phyloP scores from a whole-genome alignment of 2,113 vertebrate genomes.

The Chrysochloris asiatica region DNA sequence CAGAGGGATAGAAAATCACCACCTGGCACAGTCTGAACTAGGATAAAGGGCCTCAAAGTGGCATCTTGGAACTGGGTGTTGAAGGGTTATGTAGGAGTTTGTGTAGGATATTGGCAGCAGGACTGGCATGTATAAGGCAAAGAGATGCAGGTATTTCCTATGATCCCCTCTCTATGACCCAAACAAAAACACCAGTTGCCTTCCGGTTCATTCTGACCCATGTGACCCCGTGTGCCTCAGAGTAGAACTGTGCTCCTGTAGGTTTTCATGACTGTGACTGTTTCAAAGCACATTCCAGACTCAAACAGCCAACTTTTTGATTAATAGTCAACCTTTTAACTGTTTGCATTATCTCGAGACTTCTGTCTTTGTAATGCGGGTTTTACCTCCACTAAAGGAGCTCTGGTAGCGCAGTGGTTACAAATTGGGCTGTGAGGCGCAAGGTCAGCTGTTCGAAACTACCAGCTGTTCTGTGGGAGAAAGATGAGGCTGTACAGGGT shows the following conservation, averaged over 20 bases:
- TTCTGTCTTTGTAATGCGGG: background rate
- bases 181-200: background rate
- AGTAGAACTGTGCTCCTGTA: background rate
- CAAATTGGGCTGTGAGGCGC: too few species aligned
- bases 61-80: background rate
- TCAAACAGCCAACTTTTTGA: background rate
- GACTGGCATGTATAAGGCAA: background rate
- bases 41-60: background rate
- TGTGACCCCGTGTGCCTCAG: background rate
- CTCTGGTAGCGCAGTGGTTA: too few species aligned
- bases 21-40: background rate
- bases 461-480: too few species aligned
- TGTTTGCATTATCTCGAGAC: too few species aligned
- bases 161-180: background rate
- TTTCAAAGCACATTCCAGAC: too few species aligned
- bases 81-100: background rate
- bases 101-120: background rate
- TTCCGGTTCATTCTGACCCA: background rate
- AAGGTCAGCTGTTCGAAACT: too few species aligned
- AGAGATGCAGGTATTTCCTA: background rate
- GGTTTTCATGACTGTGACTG: too few species aligned
- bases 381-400: too few species aligned
- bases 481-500: too few species aligned
- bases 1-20: background rate
- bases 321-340: background rate